Base-by-base conservation (phyloP, 2,888 invertebrate species). In the Abrostola tripartita region DNA sequence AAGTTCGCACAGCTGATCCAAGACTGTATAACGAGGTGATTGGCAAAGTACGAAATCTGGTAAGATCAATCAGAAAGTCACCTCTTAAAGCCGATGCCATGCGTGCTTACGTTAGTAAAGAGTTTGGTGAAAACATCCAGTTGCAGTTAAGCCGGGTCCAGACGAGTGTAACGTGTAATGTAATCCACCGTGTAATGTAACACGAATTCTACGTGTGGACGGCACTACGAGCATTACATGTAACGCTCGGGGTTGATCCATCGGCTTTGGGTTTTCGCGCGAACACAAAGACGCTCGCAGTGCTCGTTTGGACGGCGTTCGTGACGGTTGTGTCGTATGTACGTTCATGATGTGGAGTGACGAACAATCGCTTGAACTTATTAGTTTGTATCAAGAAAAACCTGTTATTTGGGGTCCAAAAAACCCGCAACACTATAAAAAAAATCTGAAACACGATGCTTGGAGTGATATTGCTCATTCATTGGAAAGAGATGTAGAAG, bases 401-500 rank as follows among this genome's bases (percentile, higher is more conserved):
- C 50, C 59, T 64, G 55, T 54, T 59, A 52, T 64, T 64, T 59
- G 54, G 54, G 57, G 52, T 58, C 57, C 63, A 53, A 63, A 63
- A 62, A 57, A 57, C 52, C 62, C 52, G 62, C 50, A 56, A 37
- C 56, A 62, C 53, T 58, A 41, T 49, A n/a, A n/a, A 54, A 64
- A 59, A 66, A 67, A 65, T 67, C 61, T 68, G 64, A 71, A 71
- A 65, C 40, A 65, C 55, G 65, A 60, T 65, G 65, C 70, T 71
- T 70, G 68, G 62, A 63, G 63, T 72, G 71, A 72, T 72, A 66
- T 66, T 72, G 72, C 72, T 69, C 64, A 64, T 69, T 69, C 64
- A 67, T 67, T 72, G 72, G 66, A 44, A 68, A 71, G 58, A 68
- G 67, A 73, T 67, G 65, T 68, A 68, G 62, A 66, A 68, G 59